Conservation (phyloP, 2,797 vertebrate species). For the Liasis olivaceus region DNA sequence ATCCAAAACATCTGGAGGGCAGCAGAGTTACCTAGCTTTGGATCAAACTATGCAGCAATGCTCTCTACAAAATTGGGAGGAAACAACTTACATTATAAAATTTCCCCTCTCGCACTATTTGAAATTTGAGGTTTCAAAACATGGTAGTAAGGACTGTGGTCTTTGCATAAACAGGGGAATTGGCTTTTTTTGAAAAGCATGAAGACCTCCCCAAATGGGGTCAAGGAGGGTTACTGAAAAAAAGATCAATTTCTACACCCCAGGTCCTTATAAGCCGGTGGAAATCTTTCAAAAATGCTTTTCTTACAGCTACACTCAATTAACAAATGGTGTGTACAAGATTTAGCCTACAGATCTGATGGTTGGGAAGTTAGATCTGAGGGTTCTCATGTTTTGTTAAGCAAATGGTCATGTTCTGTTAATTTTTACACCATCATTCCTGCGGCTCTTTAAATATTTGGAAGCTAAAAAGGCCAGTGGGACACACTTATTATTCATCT, state of each 20-base stretch:
- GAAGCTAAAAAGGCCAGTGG: conserved; percentile 18
- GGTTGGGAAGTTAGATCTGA: conserved; percentile 40
- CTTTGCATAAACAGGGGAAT: neutral
- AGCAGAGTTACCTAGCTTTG: neutral
- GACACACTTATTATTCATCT: conserved; percentile 5
- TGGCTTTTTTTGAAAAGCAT: neutral
- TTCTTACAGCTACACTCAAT: neutral
- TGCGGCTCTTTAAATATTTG: conserved; percentile 50
- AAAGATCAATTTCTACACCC: neutral
- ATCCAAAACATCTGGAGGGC: neutral
- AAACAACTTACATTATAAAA: neutral
- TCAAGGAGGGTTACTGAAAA: neutral
- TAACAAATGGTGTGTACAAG: conserved; percentile 33
- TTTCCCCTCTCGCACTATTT: no score
- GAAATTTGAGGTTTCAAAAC: neutral
- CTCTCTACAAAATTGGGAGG: neutral
- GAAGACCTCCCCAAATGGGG: neutral
- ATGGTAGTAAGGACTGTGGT: neutral
- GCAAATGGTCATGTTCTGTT: conserved; percentile 8
- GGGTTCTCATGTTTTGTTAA: conserved; percentile 28
- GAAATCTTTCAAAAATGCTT: neutral
- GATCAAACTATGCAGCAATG: neutral
- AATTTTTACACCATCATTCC: conserved; percentile 39
- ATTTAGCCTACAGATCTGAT: conserved; percentile 33
- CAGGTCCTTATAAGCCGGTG: neutral